These are phyloP conservation scores for Myotis myotis DNA, from an alignment of 2,797 vertebrate genomes.

Conservation along the genomic window DNA sequence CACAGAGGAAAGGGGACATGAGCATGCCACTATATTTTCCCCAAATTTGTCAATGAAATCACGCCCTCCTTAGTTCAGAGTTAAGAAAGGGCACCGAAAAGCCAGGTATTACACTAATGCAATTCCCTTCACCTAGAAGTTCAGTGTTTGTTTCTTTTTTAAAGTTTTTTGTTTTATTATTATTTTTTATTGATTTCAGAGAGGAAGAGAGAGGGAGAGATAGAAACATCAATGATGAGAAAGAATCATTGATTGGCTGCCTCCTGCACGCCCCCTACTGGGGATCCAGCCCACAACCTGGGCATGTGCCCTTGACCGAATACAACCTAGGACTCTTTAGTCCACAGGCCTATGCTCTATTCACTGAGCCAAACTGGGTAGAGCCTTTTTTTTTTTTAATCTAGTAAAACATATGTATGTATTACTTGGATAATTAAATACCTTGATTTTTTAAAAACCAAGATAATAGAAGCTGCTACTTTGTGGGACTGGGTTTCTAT, in stretches of 20 bases:
- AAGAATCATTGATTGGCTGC: too few species aligned
- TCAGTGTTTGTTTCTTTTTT: neutral
- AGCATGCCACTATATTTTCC: neutral
- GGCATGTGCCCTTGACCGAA: too few species aligned
- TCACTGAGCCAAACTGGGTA: too few species aligned
- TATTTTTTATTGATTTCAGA: too few species aligned
- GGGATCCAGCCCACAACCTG: too few species aligned
- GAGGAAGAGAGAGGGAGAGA: too few species aligned
- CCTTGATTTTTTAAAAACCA: neutral
- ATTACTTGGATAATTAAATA: neutral
- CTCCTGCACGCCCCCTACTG: too few species aligned
- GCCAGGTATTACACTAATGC: neutral
- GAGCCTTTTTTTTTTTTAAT: neutral
- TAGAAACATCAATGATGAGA: too few species aligned
- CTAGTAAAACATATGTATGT: neutral
- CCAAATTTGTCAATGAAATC: conserved; percentile 22
- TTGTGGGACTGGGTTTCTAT: neutral
- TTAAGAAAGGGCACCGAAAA: neutral
- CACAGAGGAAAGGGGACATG: neutral
- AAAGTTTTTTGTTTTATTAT: neutral
- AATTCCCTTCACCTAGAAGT: neutral
- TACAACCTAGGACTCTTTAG: too few species aligned
- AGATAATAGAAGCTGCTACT: neutral
- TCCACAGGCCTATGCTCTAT: too few species aligned
- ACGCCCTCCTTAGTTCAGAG: neutral